A percentile compares a stretch with the other conserved stretches of the same genome.
phyloP scores from a whole-genome alignment of 1,140 invertebrate genomes.

The Bradysia coprophila region DNA sequence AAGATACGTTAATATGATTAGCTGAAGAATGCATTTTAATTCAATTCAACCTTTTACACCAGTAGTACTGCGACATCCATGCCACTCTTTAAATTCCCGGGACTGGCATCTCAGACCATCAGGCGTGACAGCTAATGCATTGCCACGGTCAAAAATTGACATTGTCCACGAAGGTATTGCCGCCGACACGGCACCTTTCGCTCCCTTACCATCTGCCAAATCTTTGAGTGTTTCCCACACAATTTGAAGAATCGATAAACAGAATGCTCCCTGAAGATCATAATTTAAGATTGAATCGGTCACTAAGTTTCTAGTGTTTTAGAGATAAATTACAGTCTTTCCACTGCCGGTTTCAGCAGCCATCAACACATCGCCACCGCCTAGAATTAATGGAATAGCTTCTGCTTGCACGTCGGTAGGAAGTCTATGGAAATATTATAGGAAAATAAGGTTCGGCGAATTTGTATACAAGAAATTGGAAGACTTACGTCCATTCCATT shows the following conservation, averaged over 20 bases:
- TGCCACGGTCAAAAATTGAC: constrained; percentile 75
- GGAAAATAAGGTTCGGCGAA: constrained; percentile 3
- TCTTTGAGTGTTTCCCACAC: constrained; percentile 96
- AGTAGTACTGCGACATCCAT: constrained; percentile 80
- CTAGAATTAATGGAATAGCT: constrained; percentile 93
- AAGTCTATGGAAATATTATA: constrained; percentile 38
- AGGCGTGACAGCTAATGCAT: constrained; percentile 75
- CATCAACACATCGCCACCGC: constrained; percentile 98
- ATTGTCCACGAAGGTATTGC: constrained; percentile 47
- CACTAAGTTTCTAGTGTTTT: too few species aligned
- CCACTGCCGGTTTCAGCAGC: constrained; percentile 98
- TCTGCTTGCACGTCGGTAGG: constrained; percentile 98
- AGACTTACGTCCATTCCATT: constrained; percentile 87
- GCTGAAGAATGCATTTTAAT: not conserved
- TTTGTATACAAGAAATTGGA: too few species aligned
- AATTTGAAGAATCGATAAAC: constrained; percentile 92
- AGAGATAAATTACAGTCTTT: too few species aligned
- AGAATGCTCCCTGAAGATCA: constrained; percentile 99
- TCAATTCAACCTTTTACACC: constrained; percentile 34
- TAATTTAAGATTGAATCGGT: too few species aligned
- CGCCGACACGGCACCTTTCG: constrained; percentile 9
- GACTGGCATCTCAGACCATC: constrained; percentile 87
- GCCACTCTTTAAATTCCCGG: constrained; percentile 81
- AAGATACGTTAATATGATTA: not conserved
- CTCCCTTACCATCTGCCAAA: constrained; percentile 54